phyloP scores from a whole-genome alignment of 2,113 vertebrate species.

The Vicugna pacos region DNA sequence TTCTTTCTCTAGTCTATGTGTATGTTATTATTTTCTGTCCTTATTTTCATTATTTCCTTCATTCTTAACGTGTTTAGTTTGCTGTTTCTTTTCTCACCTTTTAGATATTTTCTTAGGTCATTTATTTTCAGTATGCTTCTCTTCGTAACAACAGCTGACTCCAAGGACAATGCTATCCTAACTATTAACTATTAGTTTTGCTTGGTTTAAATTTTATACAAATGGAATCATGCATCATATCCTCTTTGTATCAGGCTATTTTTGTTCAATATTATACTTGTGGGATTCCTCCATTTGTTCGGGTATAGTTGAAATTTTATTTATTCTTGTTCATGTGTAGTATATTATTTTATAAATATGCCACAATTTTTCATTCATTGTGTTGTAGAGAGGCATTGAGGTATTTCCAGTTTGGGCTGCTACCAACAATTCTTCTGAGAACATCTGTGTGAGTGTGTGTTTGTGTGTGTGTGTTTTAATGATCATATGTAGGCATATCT shows the following conservation, averaged over 20 bases:
- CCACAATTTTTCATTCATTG: neutral
- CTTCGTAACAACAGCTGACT: neutral
- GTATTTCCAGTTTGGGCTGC: neutral
- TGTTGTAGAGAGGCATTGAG: neutral
- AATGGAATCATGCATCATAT: neutral
- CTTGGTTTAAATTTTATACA: neutral
- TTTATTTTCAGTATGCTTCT: neutral
- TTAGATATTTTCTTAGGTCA: neutral
- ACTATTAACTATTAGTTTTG: neutral
- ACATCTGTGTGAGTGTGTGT: too few relatives aligned
- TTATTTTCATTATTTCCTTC: neutral
- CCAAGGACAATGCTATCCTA: neutral
- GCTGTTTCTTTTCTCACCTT: neutral
- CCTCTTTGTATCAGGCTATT: neutral
- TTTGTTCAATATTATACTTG: neutral
- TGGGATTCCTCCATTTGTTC: neutral
- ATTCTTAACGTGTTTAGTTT: neutral
- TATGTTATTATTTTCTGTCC: neutral
- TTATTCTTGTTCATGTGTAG: neutral
- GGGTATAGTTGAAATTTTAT: neutral
- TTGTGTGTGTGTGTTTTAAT: neutral
- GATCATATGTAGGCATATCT: neutral
- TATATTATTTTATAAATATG: neutral
- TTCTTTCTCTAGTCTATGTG: neutral
- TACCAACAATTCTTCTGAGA: neutral